Evolutionary conservation across 2,888 invertebrate genomes (phyloP), one percentile per base, ranked within the genome.

Genomic region (Drosophila emarginata): DNA sequence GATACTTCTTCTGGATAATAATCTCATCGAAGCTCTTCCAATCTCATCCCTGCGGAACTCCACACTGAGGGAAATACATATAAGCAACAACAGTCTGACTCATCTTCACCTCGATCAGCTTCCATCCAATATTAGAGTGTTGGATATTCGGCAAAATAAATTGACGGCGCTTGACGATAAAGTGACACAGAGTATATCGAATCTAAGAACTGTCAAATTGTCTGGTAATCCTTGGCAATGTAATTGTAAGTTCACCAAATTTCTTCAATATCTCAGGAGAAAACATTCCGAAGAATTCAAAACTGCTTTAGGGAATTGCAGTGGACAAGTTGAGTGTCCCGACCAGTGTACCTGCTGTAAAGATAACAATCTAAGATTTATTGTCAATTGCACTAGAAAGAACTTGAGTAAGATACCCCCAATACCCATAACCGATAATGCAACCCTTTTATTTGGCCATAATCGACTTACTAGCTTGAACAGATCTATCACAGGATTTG

Each of bases 211-310:
- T 1, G 14, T 21, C 3, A 4, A 26, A 0, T 23, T 51, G 14
- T 26, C 52, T n/a, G 52, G n/a, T 2, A 52, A 52, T 14, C 23
- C 52, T 14, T 52, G 52, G 52, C 23, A 52, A 26, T 52, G 51
- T 23, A 26, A n/a, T 14, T 52, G 51, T 18, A 26, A 26, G 6
- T 52, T 28, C 9, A 15, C 14, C 6, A 52, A 14, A 6, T 52
- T 52, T 14, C 52, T 52, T 4, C 14, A 9, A 14, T 52, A 3
- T 1, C 52, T 52, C 14, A 26, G 5, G 4, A 28, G 14, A 6
- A 1, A 9, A 3, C 3, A 28, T n/a, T 1, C 14, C 28, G 9
- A 9, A 5, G 28, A 52, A 14, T 28, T 26, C 14, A 6, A 28
- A 4, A 26, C 14, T 28, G 52, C 28, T 1, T 14, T 52, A 52